Base-by-base conservation (phyloP, 64 coral and sea anemone genomes). In the Montipora cactus region DNA sequence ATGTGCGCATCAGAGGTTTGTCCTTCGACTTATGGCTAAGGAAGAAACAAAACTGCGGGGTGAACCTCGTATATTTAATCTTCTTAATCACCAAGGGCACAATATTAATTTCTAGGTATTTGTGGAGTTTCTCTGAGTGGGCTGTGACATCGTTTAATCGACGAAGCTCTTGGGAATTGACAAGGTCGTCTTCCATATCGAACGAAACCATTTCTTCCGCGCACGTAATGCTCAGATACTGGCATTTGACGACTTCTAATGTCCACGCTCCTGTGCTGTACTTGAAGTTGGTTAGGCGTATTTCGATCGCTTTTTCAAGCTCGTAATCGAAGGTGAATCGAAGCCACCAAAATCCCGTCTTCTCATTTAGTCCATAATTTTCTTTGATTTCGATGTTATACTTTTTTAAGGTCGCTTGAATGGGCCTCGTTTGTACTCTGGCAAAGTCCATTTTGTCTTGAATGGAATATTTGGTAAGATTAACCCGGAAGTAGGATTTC, bases 1-100 rank as follows among this genome's bases (percentile, higher is more conserved):
- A 98, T 7, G 96, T 98, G 9, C 76, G 66, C 96, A 98, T 89
- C 10, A 98, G 22, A 5, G 96, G 93, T 47, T 98, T 95, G 44
- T 98, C 80, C 18, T 93, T 95, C 13, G 96, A 92, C 44, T 92
- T 90, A 79, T 98, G 96, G 86, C 96, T 98, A 22, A 98, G 53
- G 49, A 98, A 95, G 79, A 98, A 95, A 28, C 80, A 72, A 77
- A 98, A 98, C 87, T 98, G 93, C 8, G 96, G 96, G 0, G 45
- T 86, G 53, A 92, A 98, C 80, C 22, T 79, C 3, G 86, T 95
- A 75, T 98, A 98, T 45, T 89, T 95, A 79, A 98, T 93, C 68
- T 98, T 98, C 84, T 87, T 86, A 2, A 64, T 76, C 20, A 98
- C 75, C 1, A 98, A 45, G 47, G 96, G 96, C n/a, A 98, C 18